These are phyloP conservation scores for Cygnus atratus DNA, from an alignment of 2,113 vertebrate species.

Conservation along the genomic window DNA sequence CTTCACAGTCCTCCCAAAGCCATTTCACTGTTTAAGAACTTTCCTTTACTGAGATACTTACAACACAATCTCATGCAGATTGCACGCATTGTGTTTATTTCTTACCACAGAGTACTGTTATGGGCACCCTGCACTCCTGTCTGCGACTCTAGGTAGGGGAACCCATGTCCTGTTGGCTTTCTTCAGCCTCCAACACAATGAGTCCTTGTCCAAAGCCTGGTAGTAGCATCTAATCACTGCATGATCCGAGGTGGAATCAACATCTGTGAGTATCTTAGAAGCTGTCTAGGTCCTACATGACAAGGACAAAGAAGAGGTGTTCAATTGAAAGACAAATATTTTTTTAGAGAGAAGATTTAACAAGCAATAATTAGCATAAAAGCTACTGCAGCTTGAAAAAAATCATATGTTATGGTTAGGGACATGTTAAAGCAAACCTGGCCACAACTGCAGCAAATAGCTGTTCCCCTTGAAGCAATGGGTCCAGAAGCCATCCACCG, in stretches of 20 bases:
- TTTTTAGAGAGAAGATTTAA: background rate
- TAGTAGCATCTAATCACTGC: background rate
- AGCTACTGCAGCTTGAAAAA: background rate
- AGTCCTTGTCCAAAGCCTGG: background rate
- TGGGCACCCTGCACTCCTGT: background rate
- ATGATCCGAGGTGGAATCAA: too few relatives aligned
- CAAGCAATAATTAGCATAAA: background rate
- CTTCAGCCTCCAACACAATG: background rate
- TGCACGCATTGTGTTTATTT: background rate
- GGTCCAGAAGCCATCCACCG: background rate
- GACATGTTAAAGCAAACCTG: background rate
- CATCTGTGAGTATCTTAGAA: background rate
- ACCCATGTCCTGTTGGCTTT: background rate
- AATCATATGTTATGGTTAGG: background rate
- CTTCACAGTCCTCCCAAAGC: background rate
- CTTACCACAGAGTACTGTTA: background rate
- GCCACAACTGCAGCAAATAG: background rate
- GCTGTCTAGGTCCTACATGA: background rate
- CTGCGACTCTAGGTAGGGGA: rapidly evolving
- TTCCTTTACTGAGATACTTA: background rate
- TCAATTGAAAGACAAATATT: too few relatives aligned
- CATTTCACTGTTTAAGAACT: background rate
- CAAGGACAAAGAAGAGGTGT: background rate
- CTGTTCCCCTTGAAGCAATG: background rate
- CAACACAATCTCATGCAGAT: background rate